These are phyloP conservation scores for Porites cylindrica DNA, from an alignment of 92 coral and sea anemone species.

Conservation along the genomic window DNA sequence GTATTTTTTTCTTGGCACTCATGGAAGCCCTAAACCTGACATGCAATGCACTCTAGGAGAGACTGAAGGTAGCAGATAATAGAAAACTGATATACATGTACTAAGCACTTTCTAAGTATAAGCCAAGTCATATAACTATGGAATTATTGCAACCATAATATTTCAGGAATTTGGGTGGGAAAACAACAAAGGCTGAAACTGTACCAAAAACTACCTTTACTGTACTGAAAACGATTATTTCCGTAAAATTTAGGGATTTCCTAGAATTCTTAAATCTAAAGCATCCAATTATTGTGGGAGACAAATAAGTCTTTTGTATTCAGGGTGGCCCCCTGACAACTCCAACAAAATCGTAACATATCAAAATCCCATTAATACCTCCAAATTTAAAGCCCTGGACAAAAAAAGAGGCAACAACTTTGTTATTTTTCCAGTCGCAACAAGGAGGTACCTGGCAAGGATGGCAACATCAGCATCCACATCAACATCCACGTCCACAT, in stretches of 20 bases:
- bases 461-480: no score
- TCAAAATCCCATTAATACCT: slow-evolving; percentile 4
- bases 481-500: no score
- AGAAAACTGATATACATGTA: slow-evolving; percentile 1
- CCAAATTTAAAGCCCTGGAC: not conserved
- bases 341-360: not conserved
- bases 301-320: not conserved
- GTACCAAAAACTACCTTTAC: no score
- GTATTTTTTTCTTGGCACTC: slow-evolving; percentile 9
- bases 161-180: no score
- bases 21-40: slow-evolving; percentile 8
- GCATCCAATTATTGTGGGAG: not conserved
- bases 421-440: not conserved
- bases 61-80: not conserved
- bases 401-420: not conserved
- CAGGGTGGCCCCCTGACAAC: not conserved
- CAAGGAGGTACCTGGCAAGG: not conserved
- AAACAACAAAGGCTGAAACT: no score
- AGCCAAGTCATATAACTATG: not conserved
- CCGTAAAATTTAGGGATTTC: not conserved
- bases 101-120: not conserved
- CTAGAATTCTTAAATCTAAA: not conserved
- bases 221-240: no score
- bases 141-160: not conserved
- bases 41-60: not conserved